phyloP scores from a whole-genome alignment of 2,888 invertebrate species.

The Cryptosula pallasiana region DNA sequence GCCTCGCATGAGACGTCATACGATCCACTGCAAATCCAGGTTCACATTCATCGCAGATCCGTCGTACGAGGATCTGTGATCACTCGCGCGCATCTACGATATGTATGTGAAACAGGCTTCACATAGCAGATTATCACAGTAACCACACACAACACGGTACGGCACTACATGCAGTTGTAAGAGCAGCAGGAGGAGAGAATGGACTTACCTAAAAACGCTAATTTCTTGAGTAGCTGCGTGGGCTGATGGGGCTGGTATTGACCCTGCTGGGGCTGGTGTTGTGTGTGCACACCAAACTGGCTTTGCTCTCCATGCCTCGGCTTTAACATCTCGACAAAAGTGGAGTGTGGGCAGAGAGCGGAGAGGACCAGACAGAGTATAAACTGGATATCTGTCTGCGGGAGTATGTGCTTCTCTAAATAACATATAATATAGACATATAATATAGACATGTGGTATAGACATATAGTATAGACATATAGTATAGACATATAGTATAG shows the following conservation, averaged over 20 bases:
- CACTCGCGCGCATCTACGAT: too few relatives aligned
- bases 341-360: slow-evolving; percentile 64
- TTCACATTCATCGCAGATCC: too few relatives aligned
- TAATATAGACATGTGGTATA: slow-evolving; percentile 20
- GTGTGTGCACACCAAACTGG: background rate
- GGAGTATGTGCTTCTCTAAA: slow-evolving; percentile 64
- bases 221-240: background rate
- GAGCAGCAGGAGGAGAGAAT: too few relatives aligned
- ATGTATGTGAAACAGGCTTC: too few relatives aligned
- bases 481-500: too few relatives aligned
- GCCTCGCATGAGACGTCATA: too few relatives aligned
- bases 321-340: slow-evolving; percentile 2
- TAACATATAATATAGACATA: slow-evolving; percentile 58
- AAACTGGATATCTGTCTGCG: slow-evolving; percentile 83
- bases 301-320: background rate
- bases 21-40: too few relatives aligned
- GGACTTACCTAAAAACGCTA: slow-evolving; percentile 8
- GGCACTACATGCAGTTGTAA: too few relatives aligned
- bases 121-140: too few relatives aligned
- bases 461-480: too few relatives aligned
- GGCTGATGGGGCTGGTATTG: background rate
- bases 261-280: background rate
- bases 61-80: too few relatives aligned
- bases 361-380: slow-evolving; percentile 82
- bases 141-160: too few relatives aligned